Evolutionary conservation across 2,113 vertebrate species (phyloP).

Genomic region (Microtus oregoni): DNA sequence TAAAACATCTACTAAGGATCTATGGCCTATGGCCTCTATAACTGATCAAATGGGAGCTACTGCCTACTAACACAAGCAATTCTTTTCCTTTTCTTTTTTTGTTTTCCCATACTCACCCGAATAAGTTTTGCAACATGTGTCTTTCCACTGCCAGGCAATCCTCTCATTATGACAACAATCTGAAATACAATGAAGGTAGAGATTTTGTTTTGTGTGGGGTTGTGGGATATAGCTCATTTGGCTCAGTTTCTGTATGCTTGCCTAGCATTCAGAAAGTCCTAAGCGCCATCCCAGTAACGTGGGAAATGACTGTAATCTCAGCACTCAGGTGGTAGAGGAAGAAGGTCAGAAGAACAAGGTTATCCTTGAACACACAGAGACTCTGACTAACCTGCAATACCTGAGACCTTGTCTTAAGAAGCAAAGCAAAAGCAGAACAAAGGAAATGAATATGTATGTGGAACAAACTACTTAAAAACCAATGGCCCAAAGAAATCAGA

Average conservation of each 20-base stretch:
- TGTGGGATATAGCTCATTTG: not conserved
- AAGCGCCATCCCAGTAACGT: not conserved
- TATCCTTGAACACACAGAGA: not conserved
- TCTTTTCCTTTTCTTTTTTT: not conserved
- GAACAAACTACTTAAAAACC: conserved; percentile 26
- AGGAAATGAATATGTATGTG: not conserved
- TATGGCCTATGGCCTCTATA: not conserved
- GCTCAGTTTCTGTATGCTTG: not conserved
- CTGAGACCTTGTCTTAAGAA: not conserved
- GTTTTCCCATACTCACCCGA: conserved; percentile 89
- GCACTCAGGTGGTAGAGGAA: not conserved
- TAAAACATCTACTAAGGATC: not conserved
- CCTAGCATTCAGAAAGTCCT: not conserved
- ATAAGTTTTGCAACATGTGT: conserved; percentile 99
- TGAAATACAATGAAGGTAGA: conserved; percentile 82
- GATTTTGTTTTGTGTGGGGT: not conserved
- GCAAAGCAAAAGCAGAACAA: not conserved
- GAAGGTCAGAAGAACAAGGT: not conserved
- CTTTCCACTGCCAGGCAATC: conserved; percentile 98
- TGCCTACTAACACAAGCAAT: conserved; percentile 9
- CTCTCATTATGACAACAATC: conserved; percentile 99
- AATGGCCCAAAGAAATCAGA: conserved; percentile 29
- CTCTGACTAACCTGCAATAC: not conserved
- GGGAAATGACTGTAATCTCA: not conserved
- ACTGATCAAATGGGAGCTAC: not conserved